Percentiles rank a stretch among this genome's conserved stretches.
Conservation (phyloP, 2,888 invertebrate genomes). For the Harmothoe impar region DNA sequence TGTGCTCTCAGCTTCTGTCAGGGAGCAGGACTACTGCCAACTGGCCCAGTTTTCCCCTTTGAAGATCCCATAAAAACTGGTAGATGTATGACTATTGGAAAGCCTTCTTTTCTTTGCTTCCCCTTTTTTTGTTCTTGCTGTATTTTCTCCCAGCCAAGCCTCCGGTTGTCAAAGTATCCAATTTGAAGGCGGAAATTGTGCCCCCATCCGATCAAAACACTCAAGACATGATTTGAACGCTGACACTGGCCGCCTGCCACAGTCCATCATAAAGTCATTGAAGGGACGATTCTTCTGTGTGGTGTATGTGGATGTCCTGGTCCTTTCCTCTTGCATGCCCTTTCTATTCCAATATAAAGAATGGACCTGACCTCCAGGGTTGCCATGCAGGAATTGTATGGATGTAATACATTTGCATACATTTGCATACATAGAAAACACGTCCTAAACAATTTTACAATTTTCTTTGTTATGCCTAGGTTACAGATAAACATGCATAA, state of each 20-base stretch:
- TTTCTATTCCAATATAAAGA: not conserved
- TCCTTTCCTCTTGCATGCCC: not conserved
- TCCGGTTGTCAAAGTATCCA: conserved; percentile 53
- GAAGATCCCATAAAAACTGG: conserved; percentile 19
- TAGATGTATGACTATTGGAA: conserved; percentile 40
- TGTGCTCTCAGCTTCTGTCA: not conserved
- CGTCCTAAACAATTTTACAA: no score
- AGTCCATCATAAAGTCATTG: not conserved
- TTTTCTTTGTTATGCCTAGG: no score
- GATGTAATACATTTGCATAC: not conserved
- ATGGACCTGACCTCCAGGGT: not conserved
- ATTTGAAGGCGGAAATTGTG: conserved; percentile 44
- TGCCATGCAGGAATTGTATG: not conserved
- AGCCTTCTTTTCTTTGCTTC: not conserved
- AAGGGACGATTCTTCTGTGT: not conserved
- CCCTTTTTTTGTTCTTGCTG: not conserved
- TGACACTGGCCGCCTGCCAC: not conserved
- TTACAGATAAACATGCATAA: no score
- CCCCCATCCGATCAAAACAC: conserved; percentile 45
- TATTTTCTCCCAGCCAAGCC: conserved; percentile 27
- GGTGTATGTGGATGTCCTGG: not conserved
- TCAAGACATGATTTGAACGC: conserved; percentile 23
- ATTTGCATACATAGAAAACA: no score
- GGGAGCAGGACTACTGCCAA: not conserved
- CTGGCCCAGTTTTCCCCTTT: not conserved